Percentiles rank a stretch among this genome's conserved stretches.
Conservation (phyloP, 2,888 invertebrate genomes). For the Pocota personata region DNA sequence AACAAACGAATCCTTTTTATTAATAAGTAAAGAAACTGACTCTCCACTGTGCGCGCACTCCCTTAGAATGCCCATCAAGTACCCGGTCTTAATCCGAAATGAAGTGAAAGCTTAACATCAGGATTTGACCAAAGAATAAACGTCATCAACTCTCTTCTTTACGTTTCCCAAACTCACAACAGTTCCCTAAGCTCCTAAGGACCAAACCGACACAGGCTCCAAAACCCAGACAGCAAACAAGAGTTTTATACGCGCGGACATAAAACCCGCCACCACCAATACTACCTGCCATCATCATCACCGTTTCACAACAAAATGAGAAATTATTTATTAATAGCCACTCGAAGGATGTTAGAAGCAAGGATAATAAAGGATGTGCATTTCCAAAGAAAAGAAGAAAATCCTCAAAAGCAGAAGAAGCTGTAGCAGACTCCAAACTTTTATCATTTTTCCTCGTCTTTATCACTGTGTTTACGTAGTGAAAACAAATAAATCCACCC, state of each 20-base stretch:
- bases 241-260: slow-evolving; percentile 59
- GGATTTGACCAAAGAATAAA: slow-evolving; percentile 72
- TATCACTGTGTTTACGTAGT: slow-evolving; percentile 70
- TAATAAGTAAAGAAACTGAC: slow-evolving; percentile 47
- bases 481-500: slow-evolving; percentile 69
- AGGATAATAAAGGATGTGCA: slow-evolving; percentile 72
- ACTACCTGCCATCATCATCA: slow-evolving; percentile 15
- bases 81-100: slow-evolving; percentile 68
- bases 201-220: slow-evolving; percentile 45
- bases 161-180: slow-evolving; percentile 7
- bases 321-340: slow-evolving; percentile 74
- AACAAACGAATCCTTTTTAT: slow-evolving; percentile 46
- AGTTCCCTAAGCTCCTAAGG: slow-evolving; percentile 54
- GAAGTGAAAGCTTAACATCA: slow-evolving; percentile 73
- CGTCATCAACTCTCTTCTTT: slow-evolving; percentile 63
- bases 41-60: background rate
- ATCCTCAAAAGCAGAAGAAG: slow-evolving; percentile 42
- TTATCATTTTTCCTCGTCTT: slow-evolving; percentile 41
- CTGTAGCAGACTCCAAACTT: slow-evolving; percentile 14
- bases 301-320: slow-evolving; percentile 55
- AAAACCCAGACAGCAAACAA: slow-evolving; percentile 68
- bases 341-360: slow-evolving; percentile 70
- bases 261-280: slow-evolving; percentile 14
- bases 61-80: slow-evolving; percentile 17
- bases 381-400: slow-evolving; percentile 45